Evolutionary conservation across 1,140 invertebrate genomes (phyloP), one percentile per base, ranked within the genome.

Genomic region (Drosophila jambulina): DNA sequence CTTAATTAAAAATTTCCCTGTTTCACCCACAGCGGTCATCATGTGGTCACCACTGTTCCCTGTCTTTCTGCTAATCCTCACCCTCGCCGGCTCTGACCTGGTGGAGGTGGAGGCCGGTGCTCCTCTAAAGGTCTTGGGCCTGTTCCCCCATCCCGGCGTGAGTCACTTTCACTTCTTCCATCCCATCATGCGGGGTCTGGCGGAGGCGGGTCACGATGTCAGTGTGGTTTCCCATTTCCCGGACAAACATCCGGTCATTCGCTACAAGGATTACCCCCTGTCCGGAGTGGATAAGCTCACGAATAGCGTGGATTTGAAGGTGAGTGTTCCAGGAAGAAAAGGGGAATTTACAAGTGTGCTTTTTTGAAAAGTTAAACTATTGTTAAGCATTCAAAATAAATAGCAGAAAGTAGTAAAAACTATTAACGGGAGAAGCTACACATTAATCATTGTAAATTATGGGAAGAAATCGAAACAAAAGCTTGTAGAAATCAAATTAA

Each of bases 91-190:
- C 45, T 48, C 29, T 0, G 34, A 49, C 10, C 15, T 56, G 21
- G 27, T 27, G 34, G 34, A 57, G 23, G 53, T 91, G 81, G n/a
- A 90, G 93, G 76, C 91, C 93, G 21, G 88, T 92, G 93, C 94
- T 53, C 94, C 94, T 25, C 58, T 62, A 74, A 94, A 83, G 34
- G 95, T 97, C 32, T 84, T 97, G 7, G 95, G 94, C 1, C 84
- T 96, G 34, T 95, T 96, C 77, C 95, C 95, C 1, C 95, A 96
- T 87, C 94, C 94, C 0, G 95, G 96, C 2, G 95, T 95, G 71
- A 97, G 96, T 82, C 96, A 97, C 83, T 96, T 96, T 76, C 93
- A 95, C 36, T 95, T 96, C 29, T 95, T 96, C 69, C 94, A 94
- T 70, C 95, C 95, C 4, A 93, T 96, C 4, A 90, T 97, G 64